A percentile compares a stretch with the other conserved stretches of the same genome.
These are phyloP conservation scores for Taxidea taxus DNA, from an alignment of 2,113 vertebrate genomes.

Conservation along the genomic window DNA sequence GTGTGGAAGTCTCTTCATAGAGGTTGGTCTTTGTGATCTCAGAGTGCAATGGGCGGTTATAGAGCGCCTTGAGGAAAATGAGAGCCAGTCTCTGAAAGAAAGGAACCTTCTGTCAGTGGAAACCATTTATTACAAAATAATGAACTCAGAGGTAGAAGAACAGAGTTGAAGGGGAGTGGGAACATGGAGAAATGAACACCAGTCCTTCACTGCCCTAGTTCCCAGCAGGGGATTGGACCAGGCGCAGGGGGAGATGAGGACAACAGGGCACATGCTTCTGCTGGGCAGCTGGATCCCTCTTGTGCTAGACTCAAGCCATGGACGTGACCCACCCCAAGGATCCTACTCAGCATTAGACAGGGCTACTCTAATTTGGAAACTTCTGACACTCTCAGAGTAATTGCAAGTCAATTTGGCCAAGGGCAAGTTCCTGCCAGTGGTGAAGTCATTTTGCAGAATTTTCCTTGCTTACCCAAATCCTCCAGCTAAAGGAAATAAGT, in stretches of 20 bases:
- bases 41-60: neutral
- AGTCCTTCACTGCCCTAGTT: neutral
- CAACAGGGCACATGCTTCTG: neutral
- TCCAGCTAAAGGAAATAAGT: conserved; percentile 60
- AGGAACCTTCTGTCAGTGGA: neutral
- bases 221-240: neutral
- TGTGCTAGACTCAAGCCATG: neutral
- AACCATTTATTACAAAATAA: neutral
- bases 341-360: conserved; percentile 29
- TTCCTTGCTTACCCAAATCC: conserved; percentile 47
- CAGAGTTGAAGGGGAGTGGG: neutral
- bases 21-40: neutral
- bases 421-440: conserved; percentile 49
- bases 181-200: neutral
- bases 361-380: conserved; percentile 66
- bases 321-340: neutral
- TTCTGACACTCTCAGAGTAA: conserved; percentile 58
- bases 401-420: conserved; percentile 56
- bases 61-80: neutral
- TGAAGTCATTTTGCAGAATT: conserved; percentile 69
- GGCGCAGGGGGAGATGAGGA: conserved; percentile 14
- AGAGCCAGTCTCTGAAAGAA: neutral
- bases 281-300: neutral
- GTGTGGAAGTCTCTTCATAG: neutral
- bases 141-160: neutral